These are phyloP conservation scores for Molossus alvarezi DNA, from an alignment of 2,797 vertebrate genomes.

Conservation along the genomic window DNA sequence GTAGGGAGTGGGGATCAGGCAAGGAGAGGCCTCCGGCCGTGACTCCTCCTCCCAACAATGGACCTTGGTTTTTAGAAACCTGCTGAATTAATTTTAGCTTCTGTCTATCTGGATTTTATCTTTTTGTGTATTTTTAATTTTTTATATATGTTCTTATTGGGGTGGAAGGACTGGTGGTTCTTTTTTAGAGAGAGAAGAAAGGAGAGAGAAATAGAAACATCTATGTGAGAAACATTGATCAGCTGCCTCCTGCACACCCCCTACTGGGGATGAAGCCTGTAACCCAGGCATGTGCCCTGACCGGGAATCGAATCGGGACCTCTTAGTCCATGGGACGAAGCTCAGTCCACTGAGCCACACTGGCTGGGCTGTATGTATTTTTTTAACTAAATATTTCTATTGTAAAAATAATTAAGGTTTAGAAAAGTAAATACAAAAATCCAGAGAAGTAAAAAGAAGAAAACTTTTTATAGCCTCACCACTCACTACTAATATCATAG, in stretches of 20 bases:
- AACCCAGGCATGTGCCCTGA: too few species aligned
- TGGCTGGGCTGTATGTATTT: not conserved
- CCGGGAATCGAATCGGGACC: too few species aligned
- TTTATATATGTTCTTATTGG: too few species aligned
- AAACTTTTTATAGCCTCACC: not conserved
- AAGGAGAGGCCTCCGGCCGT: not conserved
- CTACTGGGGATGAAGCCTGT: too few species aligned
- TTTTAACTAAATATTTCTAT: not conserved
- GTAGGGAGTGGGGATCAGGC: not conserved
- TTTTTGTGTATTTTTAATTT: not conserved
- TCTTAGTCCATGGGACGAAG: too few species aligned
- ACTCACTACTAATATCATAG: not conserved
- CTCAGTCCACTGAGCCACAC: too few species aligned
- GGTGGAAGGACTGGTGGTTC: too few species aligned
- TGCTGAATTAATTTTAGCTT: conserved; percentile 29
- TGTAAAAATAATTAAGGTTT: conserved; percentile 39
- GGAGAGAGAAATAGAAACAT: too few species aligned
- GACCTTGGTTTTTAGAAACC: not conserved
- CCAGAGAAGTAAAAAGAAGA: not conserved
- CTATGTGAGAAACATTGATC: too few species aligned
- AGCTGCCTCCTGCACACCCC: too few species aligned
- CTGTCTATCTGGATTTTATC: not conserved
- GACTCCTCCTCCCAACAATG: not conserved
- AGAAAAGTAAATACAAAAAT: not conserved
- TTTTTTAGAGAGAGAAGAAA: too few species aligned